These are phyloP conservation scores for pig (Sus scrofa) DNA, from an alignment of 2,113 vertebrate species.

Conservation along the genomic window T2T-Sscrofa CM000823.6:46703501-46704000, in stretches of 20 bases:
- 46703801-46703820: slow-evolving; percentile 97
- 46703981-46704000: slow-evolving; percentile 80
- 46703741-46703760: slow-evolving; percentile 97
- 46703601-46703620: neutral
- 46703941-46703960: slow-evolving; percentile 65
- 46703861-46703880: slow-evolving; percentile 93
- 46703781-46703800: slow-evolving; percentile 98
- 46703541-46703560: neutral
- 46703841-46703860: slow-evolving; percentile 95
- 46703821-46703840: slow-evolving; percentile 91
- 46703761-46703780: slow-evolving; percentile 95
- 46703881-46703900: slow-evolving; percentile 94
- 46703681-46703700: slow-evolving; percentile 99
- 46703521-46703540: neutral
- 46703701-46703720: slow-evolving; percentile 99
- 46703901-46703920: slow-evolving; percentile 75
- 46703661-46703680: slow-evolving; percentile 99
- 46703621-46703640: slow-evolving; percentile 13
- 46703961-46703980: slow-evolving; percentile 79
- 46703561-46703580: neutral
- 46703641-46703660: slow-evolving; percentile 99
- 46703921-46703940: neutral
- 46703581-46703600: neutral
- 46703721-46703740: slow-evolving; percentile 96
- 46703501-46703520: neutral